Percentiles rank a stretch among this genome's conserved stretches.
phyloP scores from a whole-genome alignment of 2,888 invertebrate species.

The Hyposoter didymator region DNA sequence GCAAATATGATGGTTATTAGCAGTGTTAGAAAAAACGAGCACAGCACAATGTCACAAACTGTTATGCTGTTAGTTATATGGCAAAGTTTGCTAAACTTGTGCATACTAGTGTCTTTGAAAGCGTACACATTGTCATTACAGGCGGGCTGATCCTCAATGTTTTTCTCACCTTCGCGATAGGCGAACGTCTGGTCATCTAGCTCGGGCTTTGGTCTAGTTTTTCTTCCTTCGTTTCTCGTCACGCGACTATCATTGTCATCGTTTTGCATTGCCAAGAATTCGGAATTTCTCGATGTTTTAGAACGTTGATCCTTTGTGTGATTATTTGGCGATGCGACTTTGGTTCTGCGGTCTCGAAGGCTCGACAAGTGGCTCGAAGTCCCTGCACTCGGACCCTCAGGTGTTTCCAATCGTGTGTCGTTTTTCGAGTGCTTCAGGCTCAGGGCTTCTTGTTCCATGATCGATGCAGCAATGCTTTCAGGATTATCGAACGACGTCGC shows the following conservation, averaged over 20 bases:
- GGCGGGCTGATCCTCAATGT: constrained; percentile 68
- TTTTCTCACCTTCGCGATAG: constrained; percentile 79
- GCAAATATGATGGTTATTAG: constrained; percentile 79
- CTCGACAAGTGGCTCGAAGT: background rate
- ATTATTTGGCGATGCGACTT: constrained; percentile 14
- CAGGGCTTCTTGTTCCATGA: background rate
- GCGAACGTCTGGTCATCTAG: constrained; percentile 43
- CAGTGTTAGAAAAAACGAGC: constrained; percentile 80
- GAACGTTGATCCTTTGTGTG: background rate
- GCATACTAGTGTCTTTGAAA: constrained; percentile 63
- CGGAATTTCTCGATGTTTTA: background rate
- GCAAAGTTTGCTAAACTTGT: constrained; percentile 72
- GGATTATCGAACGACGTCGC: background rate
- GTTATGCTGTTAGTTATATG: constrained; percentile 80
- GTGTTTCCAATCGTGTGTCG: too few relatives aligned
- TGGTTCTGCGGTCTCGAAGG: constrained; percentile 16
- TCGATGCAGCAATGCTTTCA: background rate
- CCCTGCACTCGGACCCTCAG: background rate
- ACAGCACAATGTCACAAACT: constrained; percentile 77
- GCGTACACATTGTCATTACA: constrained; percentile 68
- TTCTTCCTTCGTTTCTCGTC: constrained; percentile 11
- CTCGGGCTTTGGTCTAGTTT: constrained; percentile 34
- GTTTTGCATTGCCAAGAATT: background rate
- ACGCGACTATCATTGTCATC: constrained; percentile 28
- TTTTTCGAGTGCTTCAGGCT: background rate